Evolutionary conservation across 35 echinoderm and acorn worm species (phyloP).

Genomic region (Holothuria glaberrima): DNA sequence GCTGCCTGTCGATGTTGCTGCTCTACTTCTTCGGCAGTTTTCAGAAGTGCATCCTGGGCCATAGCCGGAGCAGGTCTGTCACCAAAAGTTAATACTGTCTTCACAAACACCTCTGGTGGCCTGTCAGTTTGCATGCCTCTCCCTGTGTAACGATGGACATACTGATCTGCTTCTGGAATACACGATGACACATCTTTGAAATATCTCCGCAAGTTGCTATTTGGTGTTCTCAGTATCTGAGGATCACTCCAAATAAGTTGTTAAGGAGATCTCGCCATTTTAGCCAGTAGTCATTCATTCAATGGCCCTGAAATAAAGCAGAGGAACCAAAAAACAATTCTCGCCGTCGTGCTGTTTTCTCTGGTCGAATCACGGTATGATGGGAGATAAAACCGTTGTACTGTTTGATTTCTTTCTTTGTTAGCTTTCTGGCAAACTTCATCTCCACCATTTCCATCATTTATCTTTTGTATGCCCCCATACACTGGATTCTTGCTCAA

Average conservation of each 20-base stretch:
- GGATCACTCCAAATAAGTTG: conserved; percentile 64
- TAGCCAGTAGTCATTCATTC: conserved; percentile 76
- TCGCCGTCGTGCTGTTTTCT: conserved; percentile 73
- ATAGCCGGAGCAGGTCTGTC: conserved; percentile 80
- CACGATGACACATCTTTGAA: conserved; percentile 79
- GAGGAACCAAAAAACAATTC: conserved; percentile 80
- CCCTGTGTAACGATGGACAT: conserved; percentile 81
- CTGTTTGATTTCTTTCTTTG: conserved; percentile 41
- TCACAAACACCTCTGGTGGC: conserved; percentile 63
- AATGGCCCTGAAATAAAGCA: conserved; percentile 60
- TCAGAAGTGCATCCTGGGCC: conserved; percentile 61
- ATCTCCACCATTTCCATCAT: conserved; percentile 78
- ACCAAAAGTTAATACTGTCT: conserved; percentile 75
- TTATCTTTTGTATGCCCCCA: conserved; percentile 70
- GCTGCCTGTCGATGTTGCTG: conserved; percentile 44
- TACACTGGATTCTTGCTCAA: conserved; percentile 62
- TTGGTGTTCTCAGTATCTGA: conserved; percentile 67
- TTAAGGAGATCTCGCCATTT: conserved; percentile 76
- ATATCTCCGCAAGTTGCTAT: conserved; percentile 71
- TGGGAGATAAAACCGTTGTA: conserved; percentile 76
- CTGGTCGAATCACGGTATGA: conserved; percentile 64
- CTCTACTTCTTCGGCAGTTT: conserved; percentile 62
- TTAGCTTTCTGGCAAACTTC: conserved; percentile 80
- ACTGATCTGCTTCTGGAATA: conserved; percentile 80
- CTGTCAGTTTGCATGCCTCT: conserved; percentile 58